Evolutionary conservation across 2,888 invertebrate species (phyloP), one percentile per base, ranked within the genome.

Genomic region (Cenopis cana): DNA sequence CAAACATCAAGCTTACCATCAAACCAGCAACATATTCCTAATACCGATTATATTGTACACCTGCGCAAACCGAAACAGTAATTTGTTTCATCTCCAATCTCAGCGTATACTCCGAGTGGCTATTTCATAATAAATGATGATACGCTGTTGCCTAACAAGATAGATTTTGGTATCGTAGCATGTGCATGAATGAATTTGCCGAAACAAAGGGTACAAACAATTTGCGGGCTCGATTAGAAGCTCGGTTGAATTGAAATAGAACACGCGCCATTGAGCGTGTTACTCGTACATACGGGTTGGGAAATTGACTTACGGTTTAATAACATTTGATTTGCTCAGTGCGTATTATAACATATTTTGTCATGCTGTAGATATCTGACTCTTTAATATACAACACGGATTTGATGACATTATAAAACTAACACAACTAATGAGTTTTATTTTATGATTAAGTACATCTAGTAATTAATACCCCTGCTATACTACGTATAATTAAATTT

Each of bases 141-240:
- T 87, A 82, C 75, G 78, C 72, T 73, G 79, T 92, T 92, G 87
- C 89, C 74, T 88, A 89, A 91, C 87, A 87, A 88, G 89, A 89
- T 84, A 75, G 76, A 87, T 89, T 86, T 85, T 83, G 85, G 84
- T 78, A 81, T 85, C 72, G 72, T 76, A 72, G 74, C 79, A 75
- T 84, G 81, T 80, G 80, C 80, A 82, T 87, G 86, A 87, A 88
- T 88, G 87, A 86, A 83, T 82, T 82, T 81, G 78, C 78, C 83
- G 84, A 88, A 89, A 90, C 89, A 91, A 89, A 90, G 86, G 86
- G 82, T 78, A 85, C 81, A 82, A 86, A 90, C 86, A 87, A 89
- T 90, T 89, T 89, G 90, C 85, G 80, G 81, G 79, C 74, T 79
- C 82, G 83, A 87, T 88, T 88, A 84, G 80, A 79, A 74, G 75